A percentile compares a stretch with the other conserved stretches of the same genome.
Evolutionary conservation across 2,797 vertebrate species (phyloP).

Genomic region (Botia kubotai): DNA sequence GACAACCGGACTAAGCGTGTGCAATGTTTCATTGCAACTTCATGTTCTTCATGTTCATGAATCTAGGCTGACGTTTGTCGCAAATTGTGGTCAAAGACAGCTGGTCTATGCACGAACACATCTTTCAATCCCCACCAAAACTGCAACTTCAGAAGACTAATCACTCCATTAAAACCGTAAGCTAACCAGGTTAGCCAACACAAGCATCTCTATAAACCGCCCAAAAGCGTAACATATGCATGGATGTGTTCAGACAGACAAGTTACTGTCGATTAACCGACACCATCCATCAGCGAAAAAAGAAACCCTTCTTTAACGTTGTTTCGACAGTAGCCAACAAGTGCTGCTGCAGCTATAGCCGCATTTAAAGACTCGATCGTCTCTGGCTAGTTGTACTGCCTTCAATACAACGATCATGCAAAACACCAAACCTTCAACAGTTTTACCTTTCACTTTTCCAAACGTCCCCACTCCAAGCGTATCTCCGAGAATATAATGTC

Average conservation of each 20-base stretch:
- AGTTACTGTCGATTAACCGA: not conserved
- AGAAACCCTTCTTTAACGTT: not conserved
- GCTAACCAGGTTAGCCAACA: constrained; percentile 40
- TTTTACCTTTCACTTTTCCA: constrained; percentile 93
- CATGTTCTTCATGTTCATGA: too few species aligned
- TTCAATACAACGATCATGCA: constrained; percentile 43
- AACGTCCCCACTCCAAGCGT: constrained; percentile 96
- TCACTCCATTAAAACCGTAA: constrained; percentile 9
- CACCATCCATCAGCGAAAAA: not conserved
- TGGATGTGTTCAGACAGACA: not conserved
- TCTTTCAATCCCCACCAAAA: not conserved
- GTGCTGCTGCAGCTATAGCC: constrained; percentile 38
- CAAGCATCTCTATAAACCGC: not conserved
- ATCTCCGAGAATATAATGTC: constrained; percentile 94
- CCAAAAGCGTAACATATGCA: too few species aligned
- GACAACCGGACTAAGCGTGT: too few species aligned
- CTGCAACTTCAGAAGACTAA: constrained; percentile 36
- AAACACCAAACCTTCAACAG: not conserved
- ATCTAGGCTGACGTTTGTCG: not conserved
- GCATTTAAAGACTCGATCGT: constrained; percentile 12
- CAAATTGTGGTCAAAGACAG: not conserved
- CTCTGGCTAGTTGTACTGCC: not conserved
- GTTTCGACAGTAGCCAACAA: constrained; percentile 44
- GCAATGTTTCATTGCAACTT: not conserved
- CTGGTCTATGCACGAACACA: not conserved